Evolutionary conservation across 2,797 vertebrate genomes (phyloP), one percentile per base, ranked within the genome.

Genomic region (Sebastes ruberrimus): DNA sequence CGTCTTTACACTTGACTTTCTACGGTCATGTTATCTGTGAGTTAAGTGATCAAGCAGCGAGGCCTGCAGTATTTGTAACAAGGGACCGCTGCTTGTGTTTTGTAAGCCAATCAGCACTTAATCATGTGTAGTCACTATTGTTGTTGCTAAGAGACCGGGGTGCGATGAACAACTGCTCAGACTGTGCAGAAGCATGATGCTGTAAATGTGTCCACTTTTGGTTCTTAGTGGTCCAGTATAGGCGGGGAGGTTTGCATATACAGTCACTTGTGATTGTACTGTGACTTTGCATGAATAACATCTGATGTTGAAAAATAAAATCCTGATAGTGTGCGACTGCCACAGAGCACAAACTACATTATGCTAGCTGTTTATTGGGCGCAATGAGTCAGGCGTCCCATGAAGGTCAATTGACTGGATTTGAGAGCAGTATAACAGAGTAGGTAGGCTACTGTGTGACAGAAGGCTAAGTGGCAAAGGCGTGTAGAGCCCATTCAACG

Each of bases 371-470:
- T 87, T 92, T 93, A 92, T 91, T 90, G 88, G 88, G 85, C 60
- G 55, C 81, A 87, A 83, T 89, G 87, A 92, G 84, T 92, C 92
- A 91, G 88, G 68, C 68, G 11, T 68, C 85, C 85, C 88, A 90
- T 94, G 92, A 94, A 94, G 93, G 94, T 94, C 92, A 94, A 91
- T 91, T 91, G 88, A 90, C 61, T 88, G 85, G 84, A 89, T 90
- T 88, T 71, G 86, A 90, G 90, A 91, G 82, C 86, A 77, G 81
- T 83, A 86, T 81, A 89, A 87, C 78, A 82, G 63, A 90, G 87
- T 89, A 83, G 85, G 79, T 84, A 65, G 63, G 0, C 63, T 65
- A 59, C 82, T 76, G 65, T 83, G 85, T 92, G 91, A 93, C 90
- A 92, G 86, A 87, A 82, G 85, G 88, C 82, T 93, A 93, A 93